phyloP scores from a whole-genome alignment of 2,113 vertebrate species.

The Poicephalus meyeri region DNA sequence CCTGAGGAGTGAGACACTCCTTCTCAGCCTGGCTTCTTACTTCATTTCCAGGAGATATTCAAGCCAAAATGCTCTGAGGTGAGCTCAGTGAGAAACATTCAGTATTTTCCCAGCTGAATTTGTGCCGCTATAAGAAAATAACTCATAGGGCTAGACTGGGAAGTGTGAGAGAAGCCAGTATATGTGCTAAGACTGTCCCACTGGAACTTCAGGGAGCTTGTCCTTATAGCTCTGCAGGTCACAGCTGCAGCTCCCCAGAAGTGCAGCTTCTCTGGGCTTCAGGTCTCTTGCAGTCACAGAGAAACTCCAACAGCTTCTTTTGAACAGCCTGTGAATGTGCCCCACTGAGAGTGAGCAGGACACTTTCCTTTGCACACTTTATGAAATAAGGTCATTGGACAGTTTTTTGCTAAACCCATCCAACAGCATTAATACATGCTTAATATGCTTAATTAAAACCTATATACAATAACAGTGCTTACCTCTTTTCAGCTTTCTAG shows the following conservation, averaged over 20 bases:
- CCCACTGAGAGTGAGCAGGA: neutral
- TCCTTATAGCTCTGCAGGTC: neutral
- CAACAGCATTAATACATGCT: neutral
- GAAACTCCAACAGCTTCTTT: neutral
- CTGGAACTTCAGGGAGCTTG: neutral
- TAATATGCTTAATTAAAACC: neutral
- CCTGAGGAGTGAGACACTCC: neutral
- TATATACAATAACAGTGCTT: neutral
- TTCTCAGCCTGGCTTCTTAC: neutral
- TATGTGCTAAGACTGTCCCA: neutral
- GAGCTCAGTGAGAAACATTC: neutral
- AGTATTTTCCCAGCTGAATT: neutral
- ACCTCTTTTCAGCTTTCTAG: neutral
- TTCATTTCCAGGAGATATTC: neutral
- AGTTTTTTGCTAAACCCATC: neutral
- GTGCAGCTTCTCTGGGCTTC: neutral
- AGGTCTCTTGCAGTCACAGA: neutral
- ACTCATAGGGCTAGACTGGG: fast-evolving
- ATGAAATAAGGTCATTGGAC: neutral
- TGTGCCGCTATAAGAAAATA: neutral
- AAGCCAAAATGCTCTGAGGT: neutral
- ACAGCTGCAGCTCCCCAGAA: neutral
- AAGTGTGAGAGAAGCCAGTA: neutral
- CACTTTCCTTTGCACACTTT: neutral
- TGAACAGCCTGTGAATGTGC: neutral